These are phyloP conservation scores for Mohoua ochrocephala DNA, from an alignment of 2,113 vertebrate species.

Conservation along the genomic window DNA sequence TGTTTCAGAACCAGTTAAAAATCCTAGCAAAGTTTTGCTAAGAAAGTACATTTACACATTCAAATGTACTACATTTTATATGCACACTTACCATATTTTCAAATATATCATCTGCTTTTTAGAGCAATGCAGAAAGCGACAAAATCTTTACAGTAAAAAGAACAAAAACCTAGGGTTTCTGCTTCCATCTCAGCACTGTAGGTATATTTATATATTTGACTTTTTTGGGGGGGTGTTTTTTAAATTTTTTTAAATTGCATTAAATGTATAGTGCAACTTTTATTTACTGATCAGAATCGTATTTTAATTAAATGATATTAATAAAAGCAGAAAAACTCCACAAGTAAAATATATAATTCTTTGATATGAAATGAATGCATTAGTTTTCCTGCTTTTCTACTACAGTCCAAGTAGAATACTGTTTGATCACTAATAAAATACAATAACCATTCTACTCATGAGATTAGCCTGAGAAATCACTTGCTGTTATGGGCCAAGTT, in stretches of 20 bases:
- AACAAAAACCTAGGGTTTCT: background rate
- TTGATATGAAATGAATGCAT: background rate
- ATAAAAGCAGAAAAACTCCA: background rate
- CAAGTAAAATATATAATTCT: background rate
- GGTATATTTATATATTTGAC: background rate
- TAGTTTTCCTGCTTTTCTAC: background rate
- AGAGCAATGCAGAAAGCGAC: background rate
- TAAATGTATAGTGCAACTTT: background rate
- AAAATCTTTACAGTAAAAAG: background rate
- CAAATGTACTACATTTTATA: background rate
- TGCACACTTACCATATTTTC: background rate
- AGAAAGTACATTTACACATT: background rate
- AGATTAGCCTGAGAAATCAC: constrained; percentile 28
- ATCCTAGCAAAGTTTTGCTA: background rate
- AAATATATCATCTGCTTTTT: background rate
- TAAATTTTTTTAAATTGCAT: background rate
- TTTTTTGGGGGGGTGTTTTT: background rate
- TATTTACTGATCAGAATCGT: background rate
- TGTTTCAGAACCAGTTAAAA: background rate
- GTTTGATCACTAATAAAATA: constrained; percentile 24
- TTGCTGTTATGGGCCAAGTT: background rate
- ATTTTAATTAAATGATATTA: background rate
- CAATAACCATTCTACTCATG: background rate
- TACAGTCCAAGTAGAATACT: background rate
- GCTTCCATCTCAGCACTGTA: background rate